Evolutionary conservation across 2,797 vertebrate species (phyloP), one percentile per base, ranked within the genome.

Genomic region (Spondyliosoma cantharus): DNA sequence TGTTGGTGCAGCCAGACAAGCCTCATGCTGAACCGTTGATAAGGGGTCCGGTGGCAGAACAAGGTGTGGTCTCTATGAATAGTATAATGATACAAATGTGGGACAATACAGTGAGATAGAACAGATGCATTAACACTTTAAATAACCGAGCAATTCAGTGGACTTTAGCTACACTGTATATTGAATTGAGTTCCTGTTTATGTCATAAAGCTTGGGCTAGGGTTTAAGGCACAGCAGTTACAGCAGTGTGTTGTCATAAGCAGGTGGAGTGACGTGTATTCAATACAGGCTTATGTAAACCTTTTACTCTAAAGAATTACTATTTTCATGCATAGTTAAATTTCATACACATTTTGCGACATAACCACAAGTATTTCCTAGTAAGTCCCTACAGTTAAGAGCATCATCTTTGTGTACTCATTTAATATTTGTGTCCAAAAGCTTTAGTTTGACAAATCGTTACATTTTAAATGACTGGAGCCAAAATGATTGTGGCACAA

Each of bases 21-120:
- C 62, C 60, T 82, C 61, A 62, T 58, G 81, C 72, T 85, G 82
- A 83, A 86, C 81, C 65, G 63, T 73, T 85, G 80, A 87, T 85
- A 83, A 89, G 88, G 78, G 78, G 61, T 79, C 82, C 73, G 53
- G 49, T 43, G 50, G 61, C 37, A 32, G 62, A 81, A 76, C 63
- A 61, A 73, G 74, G 68, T 68, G 57, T 54, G 57, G 42, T 71
- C 17, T 60, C n/a, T 32, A 27, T 66, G 58, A 84, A 81, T 45
- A 71, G 14, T 20, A 46, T 65, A 61, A 81, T 12, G 48, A 67
- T 53, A 37, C 45, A 63, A 58, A 66, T 54, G 13, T 54, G 32
- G 42, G 54, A 63, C 48, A 62, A 46, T 37, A 54, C 25, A 74
- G 62, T 37, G 5, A 37, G n/a, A 52, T 11, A 48, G 19, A 65